Conservation (phyloP, 2,888 invertebrate genomes). For the Piscicola geometra region DNA sequence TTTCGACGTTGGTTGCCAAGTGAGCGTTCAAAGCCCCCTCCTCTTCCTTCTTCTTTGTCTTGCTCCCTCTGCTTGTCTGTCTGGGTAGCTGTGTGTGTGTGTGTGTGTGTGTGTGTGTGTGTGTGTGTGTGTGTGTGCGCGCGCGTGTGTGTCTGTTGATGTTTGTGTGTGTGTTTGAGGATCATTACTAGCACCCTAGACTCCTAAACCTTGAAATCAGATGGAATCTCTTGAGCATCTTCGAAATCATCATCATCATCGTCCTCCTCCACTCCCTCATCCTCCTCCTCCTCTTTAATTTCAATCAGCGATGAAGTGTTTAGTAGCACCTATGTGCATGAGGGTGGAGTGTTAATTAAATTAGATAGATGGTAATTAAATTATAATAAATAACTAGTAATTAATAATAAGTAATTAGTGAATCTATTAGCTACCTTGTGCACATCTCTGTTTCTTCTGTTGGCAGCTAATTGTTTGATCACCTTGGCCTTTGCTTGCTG, state of each 20-base stretch:
- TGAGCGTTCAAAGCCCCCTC: slow-evolving; percentile 21
- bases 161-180: background rate
- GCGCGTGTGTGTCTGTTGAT: background rate
- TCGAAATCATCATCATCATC: slow-evolving; percentile 3
- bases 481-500: background rate
- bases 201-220: background rate
- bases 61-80: background rate
- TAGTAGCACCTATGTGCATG: background rate
- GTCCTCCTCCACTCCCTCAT: slow-evolving; percentile 11
- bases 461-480: background rate
- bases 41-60: slow-evolving; percentile 12
- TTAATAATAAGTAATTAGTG: too few species aligned
- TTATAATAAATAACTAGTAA: too few species aligned
- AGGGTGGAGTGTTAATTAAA: too few species aligned
- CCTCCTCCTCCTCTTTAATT: slow-evolving; percentile 28
- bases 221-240: background rate
- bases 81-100: background rate
- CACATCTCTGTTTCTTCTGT: background rate
- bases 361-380: too few species aligned
- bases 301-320: background rate
- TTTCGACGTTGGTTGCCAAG: slow-evolving; percentile 48
- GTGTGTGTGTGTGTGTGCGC: too few species aligned
- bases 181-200: too few species aligned
- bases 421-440: background rate
- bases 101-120: too few species aligned